These are phyloP conservation scores for Corythornis vintsioides DNA, from an alignment of 2,113 vertebrate genomes.

Conservation along the genomic window DNA sequence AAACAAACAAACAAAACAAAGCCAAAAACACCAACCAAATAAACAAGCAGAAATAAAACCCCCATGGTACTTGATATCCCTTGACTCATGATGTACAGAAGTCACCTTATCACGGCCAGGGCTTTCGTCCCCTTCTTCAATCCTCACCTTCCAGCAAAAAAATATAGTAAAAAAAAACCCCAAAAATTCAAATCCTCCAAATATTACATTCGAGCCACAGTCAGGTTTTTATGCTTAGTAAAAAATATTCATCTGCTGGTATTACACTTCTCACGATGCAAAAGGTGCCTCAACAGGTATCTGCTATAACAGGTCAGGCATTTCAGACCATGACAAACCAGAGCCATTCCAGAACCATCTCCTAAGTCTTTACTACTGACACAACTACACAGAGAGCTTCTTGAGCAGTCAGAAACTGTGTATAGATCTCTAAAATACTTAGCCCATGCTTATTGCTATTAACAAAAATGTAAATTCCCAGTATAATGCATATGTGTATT, in stretches of 20 bases:
- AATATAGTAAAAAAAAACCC: too few species aligned
- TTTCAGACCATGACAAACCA: not conserved
- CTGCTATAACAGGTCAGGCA: not conserved
- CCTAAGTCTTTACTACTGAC: not conserved
- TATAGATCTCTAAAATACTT: not conserved
- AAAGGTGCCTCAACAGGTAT: not conserved
- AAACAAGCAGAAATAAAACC: not conserved
- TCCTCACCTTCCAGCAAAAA: not conserved
- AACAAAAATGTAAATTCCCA: not conserved
- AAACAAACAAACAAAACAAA: not conserved
- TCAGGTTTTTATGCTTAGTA: not conserved
- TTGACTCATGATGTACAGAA: not conserved
- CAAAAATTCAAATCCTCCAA: not conserved
- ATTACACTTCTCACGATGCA: too few species aligned
- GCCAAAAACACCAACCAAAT: not conserved
- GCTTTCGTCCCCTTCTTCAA: not conserved
- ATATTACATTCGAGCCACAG: not conserved
- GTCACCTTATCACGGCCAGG: not conserved
- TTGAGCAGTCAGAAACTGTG: not conserved
- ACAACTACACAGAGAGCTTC: not conserved
- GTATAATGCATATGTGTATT: not conserved
- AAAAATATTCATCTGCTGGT: not conserved
- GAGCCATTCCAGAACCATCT: not conserved
- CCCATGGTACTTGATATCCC: not conserved
- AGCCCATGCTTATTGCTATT: not conserved